Conservation (phyloP, 2,888 invertebrate species). For the Cyaniris semiargus region DNA sequence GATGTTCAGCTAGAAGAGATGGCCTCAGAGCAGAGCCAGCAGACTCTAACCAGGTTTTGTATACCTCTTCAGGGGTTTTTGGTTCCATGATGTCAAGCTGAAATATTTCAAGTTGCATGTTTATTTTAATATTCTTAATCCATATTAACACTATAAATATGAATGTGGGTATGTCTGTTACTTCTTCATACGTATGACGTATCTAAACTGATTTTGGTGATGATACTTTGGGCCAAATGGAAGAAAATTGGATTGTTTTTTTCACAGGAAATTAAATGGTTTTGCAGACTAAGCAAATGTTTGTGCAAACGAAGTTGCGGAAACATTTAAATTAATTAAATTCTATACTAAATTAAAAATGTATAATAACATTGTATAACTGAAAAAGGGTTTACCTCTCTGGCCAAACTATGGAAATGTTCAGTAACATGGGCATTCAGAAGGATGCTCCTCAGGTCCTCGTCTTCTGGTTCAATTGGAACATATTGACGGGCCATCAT, state of each 20-base stretch:
- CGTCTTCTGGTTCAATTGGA: slow-evolving; percentile 90
- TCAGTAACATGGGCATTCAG: slow-evolving; percentile 96
- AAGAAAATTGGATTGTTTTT: no score
- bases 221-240: no score
- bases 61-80: slow-evolving; percentile 99
- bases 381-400: slow-evolving; percentile 83
- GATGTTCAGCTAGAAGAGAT: slow-evolving; percentile 85
- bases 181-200: no score
- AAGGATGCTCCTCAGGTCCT: slow-evolving; percentile 93
- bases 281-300: no score
- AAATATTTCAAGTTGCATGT: slow-evolving; percentile 33
- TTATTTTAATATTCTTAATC: slow-evolving; percentile 20
- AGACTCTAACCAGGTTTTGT: slow-evolving; percentile 98
- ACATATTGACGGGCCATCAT: slow-evolving; percentile 97
- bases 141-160: neutral
- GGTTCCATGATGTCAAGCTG: slow-evolving; percentile 99
- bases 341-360: neutral
- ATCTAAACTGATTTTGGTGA: no score
- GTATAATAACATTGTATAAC: neutral
- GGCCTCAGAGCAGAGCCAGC: slow-evolving; percentile 83
- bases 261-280: no score
- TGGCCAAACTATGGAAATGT: slow-evolving; percentile 94
- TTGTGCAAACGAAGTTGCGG: no score
- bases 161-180: no score
- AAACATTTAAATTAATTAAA: no score